phyloP scores from a whole-genome alignment of 2,797 vertebrate genomes.

The Parauchenoglanis punctatus region DNA sequence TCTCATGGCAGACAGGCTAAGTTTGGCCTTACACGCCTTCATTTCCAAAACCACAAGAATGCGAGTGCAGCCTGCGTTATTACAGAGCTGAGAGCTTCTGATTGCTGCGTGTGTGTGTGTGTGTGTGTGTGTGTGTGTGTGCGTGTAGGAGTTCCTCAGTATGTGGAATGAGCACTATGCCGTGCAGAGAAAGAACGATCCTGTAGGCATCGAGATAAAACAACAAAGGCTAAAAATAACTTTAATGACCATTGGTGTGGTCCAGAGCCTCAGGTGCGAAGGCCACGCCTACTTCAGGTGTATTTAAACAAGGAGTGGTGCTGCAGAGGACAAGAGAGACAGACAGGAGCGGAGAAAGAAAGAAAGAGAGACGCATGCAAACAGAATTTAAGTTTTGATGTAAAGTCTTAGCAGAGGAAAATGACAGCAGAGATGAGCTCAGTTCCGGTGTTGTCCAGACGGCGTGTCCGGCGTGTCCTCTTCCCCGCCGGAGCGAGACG shows the following conservation, averaged over 20 bases:
- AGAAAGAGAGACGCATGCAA: not conserved
- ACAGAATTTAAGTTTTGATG: not conserved
- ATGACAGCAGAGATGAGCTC: slow-evolving; percentile 17
- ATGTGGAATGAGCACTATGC: not conserved
- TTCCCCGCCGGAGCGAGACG: slow-evolving; percentile 69
- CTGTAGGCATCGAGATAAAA: not conserved
- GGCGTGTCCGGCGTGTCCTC: slow-evolving; percentile 61
- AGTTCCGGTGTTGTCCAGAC: slow-evolving; percentile 11
- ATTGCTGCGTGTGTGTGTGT: not conserved
- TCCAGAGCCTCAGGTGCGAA: slow-evolving; percentile 37
- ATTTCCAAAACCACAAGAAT: slow-evolving; percentile 11
- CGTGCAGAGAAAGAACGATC: not conserved
- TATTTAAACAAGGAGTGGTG: slow-evolving; percentile 55
- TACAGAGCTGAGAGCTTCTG: not conserved
- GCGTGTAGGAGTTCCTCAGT: not conserved
- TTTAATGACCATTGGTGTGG: slow-evolving; percentile 29
- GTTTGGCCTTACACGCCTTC: not conserved
- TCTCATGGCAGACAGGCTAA: not conserved
- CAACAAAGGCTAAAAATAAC: slow-evolving; percentile 53
- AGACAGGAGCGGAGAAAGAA: not conserved
- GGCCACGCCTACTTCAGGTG: slow-evolving; percentile 47
- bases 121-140: not conserved
- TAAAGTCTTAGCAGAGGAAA: not conserved
- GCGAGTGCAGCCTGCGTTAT: not conserved
- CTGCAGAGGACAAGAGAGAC: slow-evolving; percentile 12